Evolutionary conservation across 2,113 vertebrate species (phyloP).

Genomic region (Argyrosomus japonicus): DNA sequence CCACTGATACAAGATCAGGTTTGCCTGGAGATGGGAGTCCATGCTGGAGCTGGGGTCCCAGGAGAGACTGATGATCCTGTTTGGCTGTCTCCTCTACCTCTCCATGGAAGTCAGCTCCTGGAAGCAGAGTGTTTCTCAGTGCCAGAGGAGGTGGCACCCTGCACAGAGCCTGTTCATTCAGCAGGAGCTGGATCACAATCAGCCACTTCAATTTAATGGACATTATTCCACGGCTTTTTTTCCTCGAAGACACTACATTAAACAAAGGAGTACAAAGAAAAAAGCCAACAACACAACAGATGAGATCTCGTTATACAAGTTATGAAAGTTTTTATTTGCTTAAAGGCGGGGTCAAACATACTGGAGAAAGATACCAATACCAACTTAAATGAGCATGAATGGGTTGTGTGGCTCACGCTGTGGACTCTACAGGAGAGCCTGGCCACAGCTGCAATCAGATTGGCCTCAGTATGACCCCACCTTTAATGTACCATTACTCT

Average conservation of each 20-base stretch:
- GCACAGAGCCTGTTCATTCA: conserved; percentile 73
- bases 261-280: conserved; percentile 12
- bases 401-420: too few relatives aligned
- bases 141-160: conserved; percentile 45
- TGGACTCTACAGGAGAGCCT: too few relatives aligned
- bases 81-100: not conserved
- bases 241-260: conserved; percentile 10
- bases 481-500: not conserved
- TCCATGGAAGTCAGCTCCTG: conserved; percentile 3
- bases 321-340: not conserved
- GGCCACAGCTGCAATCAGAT: too few relatives aligned
- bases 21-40: conserved; percentile 10
- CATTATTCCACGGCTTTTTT: conserved; percentile 50
- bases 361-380: too few relatives aligned
- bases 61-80: conserved; percentile 18
- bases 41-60: conserved; percentile 32
- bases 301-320: not conserved
- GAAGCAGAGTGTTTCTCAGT: conserved; percentile 15
- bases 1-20: not conserved
- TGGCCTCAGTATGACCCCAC: too few relatives aligned
- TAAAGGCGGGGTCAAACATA: too few relatives aligned
- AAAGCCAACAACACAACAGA: not conserved
- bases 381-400: too few relatives aligned
- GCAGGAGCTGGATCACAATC: conserved; percentile 78
- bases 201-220: conserved; percentile 77